Base-by-base conservation (phyloP, 2,888 invertebrate genomes). In the Homarus gammarus region DNA sequence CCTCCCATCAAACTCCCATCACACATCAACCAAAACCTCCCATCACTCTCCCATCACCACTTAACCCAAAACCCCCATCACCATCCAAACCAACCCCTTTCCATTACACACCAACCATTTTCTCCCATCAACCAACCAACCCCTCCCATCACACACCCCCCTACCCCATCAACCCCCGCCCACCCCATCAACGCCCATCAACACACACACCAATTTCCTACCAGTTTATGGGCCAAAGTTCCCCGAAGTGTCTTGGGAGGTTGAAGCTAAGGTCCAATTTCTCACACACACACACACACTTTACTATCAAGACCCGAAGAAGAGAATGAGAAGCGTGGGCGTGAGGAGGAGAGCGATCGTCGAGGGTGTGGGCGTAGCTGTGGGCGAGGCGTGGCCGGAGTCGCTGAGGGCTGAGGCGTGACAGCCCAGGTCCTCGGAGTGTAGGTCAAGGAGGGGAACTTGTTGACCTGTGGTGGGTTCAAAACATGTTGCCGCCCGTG, bases 401-500 rank as follows among this genome's bases (percentile, higher is more conserved):
- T 89, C 87, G 40, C 90, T 89, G 51, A 89, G 78, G 75, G 91
- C 90, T 6, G 88, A 89, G 18, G 92, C 91, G 38, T 92, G 92
- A 68, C 91, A 92, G 92, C 96, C 96, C 92, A 97, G 95, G 93
- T 97, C 96, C 94, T 97, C 97, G 2, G 97, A 96, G 86, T 96
- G 96, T 82, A 97, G 95, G 93, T 96, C 96, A 82, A 97, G 95
- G 90, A 97, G 95, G 5, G 96, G 96, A 91, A 96, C 94, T 90
- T 95, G 95, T 6, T 89, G 87, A 6, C 96, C 96, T 2, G 95
- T 95, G 79, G 95, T 94, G 51, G 95, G 94, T 93, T 96, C 96
- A 86, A 95, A 95, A 94, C 97, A 97, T 31, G 96, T 96, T 91
- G 96, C 96, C 92, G 96, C 95, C 88, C 96, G 95, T 18, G 96